phyloP scores from a whole-genome alignment of 2,797 vertebrate genomes.

The Bufotes viridis region DNA sequence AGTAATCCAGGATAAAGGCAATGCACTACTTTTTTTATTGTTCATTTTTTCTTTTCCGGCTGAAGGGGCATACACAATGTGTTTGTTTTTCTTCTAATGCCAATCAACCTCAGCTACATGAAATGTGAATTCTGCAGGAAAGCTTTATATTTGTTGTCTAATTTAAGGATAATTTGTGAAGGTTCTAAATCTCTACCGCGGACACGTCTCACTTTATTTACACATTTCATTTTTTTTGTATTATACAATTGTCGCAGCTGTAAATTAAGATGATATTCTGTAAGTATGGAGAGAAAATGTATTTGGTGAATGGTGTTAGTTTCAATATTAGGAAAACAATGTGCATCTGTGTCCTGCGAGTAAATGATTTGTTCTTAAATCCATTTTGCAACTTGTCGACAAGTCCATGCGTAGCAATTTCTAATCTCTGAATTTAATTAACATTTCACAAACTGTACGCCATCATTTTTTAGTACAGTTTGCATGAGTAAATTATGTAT shows the following conservation, averaged over 20 bases:
- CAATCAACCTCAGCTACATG: slow-evolving; percentile 55
- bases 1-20: slow-evolving; percentile 24
- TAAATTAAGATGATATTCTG: slow-evolving; percentile 76
- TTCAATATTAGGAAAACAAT: slow-evolving; percentile 69
- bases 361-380: slow-evolving; percentile 73
- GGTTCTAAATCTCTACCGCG: slow-evolving; percentile 68
- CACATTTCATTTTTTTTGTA: slow-evolving; percentile 72
- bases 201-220: slow-evolving; percentile 73
- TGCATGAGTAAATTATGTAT: slow-evolving; percentile 97
- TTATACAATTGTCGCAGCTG: slow-evolving; percentile 74
- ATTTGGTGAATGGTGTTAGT: slow-evolving; percentile 75
- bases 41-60: slow-evolving; percentile 16
- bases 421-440: slow-evolving; percentile 81
- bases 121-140: slow-evolving; percentile 76
- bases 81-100: slow-evolving; percentile 11
- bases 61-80: slow-evolving; percentile 11
- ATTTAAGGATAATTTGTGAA: slow-evolving; percentile 69
- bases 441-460: slow-evolving; percentile 85
- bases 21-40: slow-evolving; percentile 50
- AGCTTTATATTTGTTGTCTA: slow-evolving; percentile 71
- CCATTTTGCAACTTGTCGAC: slow-evolving; percentile 76
- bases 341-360: slow-evolving; percentile 75
- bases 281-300: slow-evolving; percentile 77
- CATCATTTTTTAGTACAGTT: slow-evolving; percentile 88
- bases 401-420: slow-evolving; percentile 80